Base-by-base conservation (phyloP, 1,140 invertebrate genomes). In the Sycobia sp. region DNA sequence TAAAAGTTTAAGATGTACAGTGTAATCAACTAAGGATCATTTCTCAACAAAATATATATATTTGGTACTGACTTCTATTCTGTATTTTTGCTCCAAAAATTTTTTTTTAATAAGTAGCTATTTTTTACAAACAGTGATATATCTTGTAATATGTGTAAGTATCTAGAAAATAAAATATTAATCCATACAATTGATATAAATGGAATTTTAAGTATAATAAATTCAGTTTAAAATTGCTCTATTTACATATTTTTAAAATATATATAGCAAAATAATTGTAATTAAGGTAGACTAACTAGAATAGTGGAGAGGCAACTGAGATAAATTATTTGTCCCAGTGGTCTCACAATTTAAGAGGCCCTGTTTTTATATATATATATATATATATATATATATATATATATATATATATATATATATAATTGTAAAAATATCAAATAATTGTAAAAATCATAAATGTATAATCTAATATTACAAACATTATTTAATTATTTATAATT, bases 41-140 rank as follows among this genome's bases (percentile, higher is more conserved):
- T 22, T 29, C 16, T 66, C 62, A 64, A 68, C 38, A 68, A 39
- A 70, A 67, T 55, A 72, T 77, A 76, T 77, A 78, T 79, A 74
- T 78, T 78, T 78, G 76, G 62, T 78, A 77, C 73, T 73, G 71
- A 73, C 61, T 65, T 73, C 54, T 66, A 66, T 62, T 64, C 51
- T 65, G 60, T 62, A 66, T 55, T 47, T 61, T 67, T 36, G 49
- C 53, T 58, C 39, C 2, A 51, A 39, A 63, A 51, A 43, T 11
- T 32, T 32, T 60, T 66, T 66, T 58, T 59, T 36, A 68, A 67
- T 70, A 66, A 41, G 9, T 50, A 63, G 57, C 22, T 57, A 62
- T 23, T 13, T 20, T 22, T 23, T 46, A 5, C 18, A 54, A 5
- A 36, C 36, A n/a, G n/a, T n/a, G n/a, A n/a, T 62, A 36, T 62